Evolutionary conservation across 2,797 vertebrate genomes (phyloP).

Genomic region (Avahi laniger): DNA sequence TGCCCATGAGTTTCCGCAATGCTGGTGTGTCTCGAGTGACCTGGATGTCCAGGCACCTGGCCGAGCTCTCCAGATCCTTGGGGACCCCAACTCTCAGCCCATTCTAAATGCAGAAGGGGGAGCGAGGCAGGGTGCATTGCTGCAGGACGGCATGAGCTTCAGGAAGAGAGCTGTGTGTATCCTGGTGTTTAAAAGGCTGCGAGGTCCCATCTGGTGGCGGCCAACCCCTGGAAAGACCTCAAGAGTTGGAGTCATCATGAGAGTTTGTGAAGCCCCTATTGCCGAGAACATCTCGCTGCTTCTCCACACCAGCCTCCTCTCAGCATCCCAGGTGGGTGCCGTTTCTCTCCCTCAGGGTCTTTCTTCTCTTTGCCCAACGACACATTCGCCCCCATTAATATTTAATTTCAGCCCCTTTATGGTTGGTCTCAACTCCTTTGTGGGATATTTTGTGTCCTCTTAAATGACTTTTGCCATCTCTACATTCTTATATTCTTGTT

Average conservation of each 20-base stretch:
- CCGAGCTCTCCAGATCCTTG: neutral
- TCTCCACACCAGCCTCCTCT: neutral
- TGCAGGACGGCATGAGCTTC: neutral
- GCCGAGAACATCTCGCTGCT: neutral
- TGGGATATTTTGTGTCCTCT: neutral
- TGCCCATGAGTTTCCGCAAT: neutral
- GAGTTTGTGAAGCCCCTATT: neutral
- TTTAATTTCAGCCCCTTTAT: neutral
- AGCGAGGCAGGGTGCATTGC: accelerated
- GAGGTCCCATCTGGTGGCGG: neutral
- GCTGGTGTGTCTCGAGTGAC: neutral
- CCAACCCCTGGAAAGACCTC: accelerated
- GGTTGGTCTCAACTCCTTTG: neutral
- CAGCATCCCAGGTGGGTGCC: neutral
- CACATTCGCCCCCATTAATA: neutral
- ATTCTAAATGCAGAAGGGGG: neutral
- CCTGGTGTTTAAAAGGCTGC: neutral
- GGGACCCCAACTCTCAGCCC: neutral
- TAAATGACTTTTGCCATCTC: neutral
- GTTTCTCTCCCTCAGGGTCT: neutral
- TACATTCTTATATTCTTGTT: neutral
- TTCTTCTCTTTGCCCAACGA: neutral
- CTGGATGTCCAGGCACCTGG: neutral
- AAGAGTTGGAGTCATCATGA: accelerated
- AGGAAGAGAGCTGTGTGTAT: neutral